phyloP scores from a whole-genome alignment of 2,797 vertebrate species.

The Urophycis tenuis region DNA sequence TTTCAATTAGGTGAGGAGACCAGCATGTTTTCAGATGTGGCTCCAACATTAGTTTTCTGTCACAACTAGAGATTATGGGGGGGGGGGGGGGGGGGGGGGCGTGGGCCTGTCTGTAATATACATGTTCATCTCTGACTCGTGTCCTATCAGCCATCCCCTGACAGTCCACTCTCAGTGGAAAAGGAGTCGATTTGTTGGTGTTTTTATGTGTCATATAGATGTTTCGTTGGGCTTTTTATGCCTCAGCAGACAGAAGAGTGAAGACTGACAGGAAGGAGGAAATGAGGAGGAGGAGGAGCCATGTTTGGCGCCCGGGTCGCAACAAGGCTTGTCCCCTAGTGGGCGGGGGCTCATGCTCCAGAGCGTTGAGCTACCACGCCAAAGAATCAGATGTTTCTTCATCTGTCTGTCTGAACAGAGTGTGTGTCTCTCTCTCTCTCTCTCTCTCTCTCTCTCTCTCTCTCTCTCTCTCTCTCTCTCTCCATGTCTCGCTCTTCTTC shows the following conservation, averaged over 20 bases:
- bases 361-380: too few relatives aligned
- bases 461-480: slow-evolving; percentile 15
- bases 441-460: slow-evolving; percentile 15
- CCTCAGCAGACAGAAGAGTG: not conserved
- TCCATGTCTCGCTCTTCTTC: slow-evolving; percentile 18
- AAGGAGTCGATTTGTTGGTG: not conserved
- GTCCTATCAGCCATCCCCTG: not conserved
- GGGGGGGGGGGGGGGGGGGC: not conserved
- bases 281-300: too few relatives aligned
- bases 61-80: not conserved
- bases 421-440: slow-evolving; percentile 25
- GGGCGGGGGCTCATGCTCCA: too few relatives aligned
- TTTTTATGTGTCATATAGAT: not conserved
- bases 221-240: not conserved
- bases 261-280: too few relatives aligned
- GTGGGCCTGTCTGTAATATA: not conserved
- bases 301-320: too few relatives aligned
- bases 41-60: not conserved
- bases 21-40: not conserved
- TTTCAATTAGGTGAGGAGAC: not conserved
- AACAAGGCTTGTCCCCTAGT: too few relatives aligned
- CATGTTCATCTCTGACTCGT: not conserved
- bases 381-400: too few relatives aligned
- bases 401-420: not conserved
- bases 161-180: not conserved